Base-by-base conservation (phyloP, 2,888 invertebrate genomes). In the Drosophila tanythrix region DNA sequence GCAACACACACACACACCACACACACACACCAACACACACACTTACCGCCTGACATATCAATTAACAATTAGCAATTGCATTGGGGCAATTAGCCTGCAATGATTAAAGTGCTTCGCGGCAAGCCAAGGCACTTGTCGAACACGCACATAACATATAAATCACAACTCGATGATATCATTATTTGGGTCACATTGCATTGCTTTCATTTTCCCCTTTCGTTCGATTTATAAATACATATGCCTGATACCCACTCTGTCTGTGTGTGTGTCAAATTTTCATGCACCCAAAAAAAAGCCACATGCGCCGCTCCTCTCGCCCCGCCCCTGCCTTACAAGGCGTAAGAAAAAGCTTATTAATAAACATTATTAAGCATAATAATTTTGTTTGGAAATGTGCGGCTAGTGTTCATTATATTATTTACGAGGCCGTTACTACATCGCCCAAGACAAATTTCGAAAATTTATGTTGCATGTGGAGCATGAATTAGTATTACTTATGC, bases 11-110 rank as follows among this genome's bases (percentile, higher is more conserved):
- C 51, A 33, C 21, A 50, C 11, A 29, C 56, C 35, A n/a, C n/a
- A n/a, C n/a, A 38, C 53, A 33, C 21, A 50, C 11, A 29, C 56
- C 35, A 29, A 33, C 29, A 31, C 27, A 31, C 25, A 40, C 31
- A 27, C 46, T 11, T 25, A 33, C 25, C 15, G 36, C 50, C 43
- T 67, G 48, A 84, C 79, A 73, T 89, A 83, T 81, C 87, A 83
- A 78, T 78, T 70, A 78, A 67, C 76, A 78, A 83, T 88, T 83
- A 66, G 66, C 82, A 79, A 90, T 90, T 90, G 83, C 86, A 83
- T 81, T 83, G 56, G 51, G 64, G 74, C 84, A 82, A 81, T 82
- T 82, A 84, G 75, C 69, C 64, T 70, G 66, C 58, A 62, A 52
- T 73, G 64, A 65, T 70, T 77, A 57, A 48, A 74, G 68, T 68